phyloP scores from a whole-genome alignment of 2,113 vertebrate species.

The Nyctereutes procyonoides region DNA sequence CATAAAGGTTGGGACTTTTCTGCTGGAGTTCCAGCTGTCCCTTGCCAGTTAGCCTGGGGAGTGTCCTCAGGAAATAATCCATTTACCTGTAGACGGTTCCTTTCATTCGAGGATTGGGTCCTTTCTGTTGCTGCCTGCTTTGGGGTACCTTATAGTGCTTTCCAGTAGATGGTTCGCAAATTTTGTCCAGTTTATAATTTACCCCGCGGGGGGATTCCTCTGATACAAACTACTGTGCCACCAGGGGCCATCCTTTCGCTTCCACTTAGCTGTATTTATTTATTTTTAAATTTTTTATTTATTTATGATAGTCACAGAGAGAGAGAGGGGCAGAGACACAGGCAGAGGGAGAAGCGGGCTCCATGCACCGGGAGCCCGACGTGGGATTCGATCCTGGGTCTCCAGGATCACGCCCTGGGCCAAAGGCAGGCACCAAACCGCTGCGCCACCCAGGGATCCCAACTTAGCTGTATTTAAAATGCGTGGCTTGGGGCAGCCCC shows the following conservation, averaged over 20 bases:
- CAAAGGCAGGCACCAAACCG: too few species aligned
- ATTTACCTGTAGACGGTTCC: neutral
- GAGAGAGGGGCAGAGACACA: too few species aligned
- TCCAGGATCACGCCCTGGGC: too few species aligned
- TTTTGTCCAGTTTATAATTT: slow-evolving; percentile 11
- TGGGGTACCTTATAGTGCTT: neutral
- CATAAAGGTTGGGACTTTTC: neutral
- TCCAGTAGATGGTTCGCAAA: neutral
- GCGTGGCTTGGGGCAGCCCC: neutral
- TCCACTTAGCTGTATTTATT: neutral
- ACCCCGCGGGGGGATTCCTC: neutral
- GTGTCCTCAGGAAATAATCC: neutral
- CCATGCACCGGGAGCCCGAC: too few species aligned
- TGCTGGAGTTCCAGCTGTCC: neutral
- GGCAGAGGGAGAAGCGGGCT: too few species aligned
- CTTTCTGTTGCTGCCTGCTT: neutral
- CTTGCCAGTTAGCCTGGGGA: neutral
- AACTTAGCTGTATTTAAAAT: neutral
- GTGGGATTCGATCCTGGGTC: too few species aligned
- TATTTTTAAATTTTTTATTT: too few species aligned
- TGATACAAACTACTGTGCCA: neutral
- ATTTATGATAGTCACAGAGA: too few species aligned
- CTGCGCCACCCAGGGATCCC: too few species aligned
- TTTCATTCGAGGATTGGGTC: neutral
- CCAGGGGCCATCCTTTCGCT: neutral